phyloP scores from a whole-genome alignment of 2,888 invertebrate species.

The Dolichopus griseipennis region DNA sequence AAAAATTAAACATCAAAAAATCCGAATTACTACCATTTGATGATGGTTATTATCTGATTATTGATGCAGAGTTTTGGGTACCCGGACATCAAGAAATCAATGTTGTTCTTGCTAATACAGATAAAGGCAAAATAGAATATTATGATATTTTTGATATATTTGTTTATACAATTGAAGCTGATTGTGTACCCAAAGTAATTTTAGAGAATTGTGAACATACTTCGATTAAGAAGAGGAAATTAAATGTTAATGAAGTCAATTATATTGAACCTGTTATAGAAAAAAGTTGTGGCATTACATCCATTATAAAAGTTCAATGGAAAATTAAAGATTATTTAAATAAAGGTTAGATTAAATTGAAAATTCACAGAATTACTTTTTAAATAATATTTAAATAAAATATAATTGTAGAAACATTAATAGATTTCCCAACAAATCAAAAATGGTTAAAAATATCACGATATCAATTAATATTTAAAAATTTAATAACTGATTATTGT shows the following conservation, averaged over 20 bases:
- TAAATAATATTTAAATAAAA: too few relatives aligned
- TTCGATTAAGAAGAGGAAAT: neutral
- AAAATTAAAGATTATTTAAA: slow-evolving; percentile 16
- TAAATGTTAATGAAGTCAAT: slow-evolving; percentile 12
- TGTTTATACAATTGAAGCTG: neutral
- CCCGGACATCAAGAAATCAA: slow-evolving; percentile 11
- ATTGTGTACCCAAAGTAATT: slow-evolving; percentile 16
- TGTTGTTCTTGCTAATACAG: slow-evolving; percentile 12
- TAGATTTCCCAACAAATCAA: neutral
- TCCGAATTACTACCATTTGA: slow-evolving; percentile 10
- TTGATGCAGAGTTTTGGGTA: neutral
- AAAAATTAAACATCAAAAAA: slow-evolving; percentile 11
- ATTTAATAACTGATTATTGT: neutral
- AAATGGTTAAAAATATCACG: neutral
- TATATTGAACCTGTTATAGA: slow-evolving; percentile 14
- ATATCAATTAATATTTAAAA: neutral
- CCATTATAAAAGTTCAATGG: slow-evolving; percentile 15
- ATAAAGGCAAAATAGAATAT: neutral
- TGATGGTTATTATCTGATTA: slow-evolving; percentile 13
- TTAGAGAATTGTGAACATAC: slow-evolving; percentile 13
- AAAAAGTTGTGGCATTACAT: slow-evolving; percentile 16
- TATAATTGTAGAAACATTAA: neutral
- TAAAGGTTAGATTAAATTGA: slow-evolving; percentile 9
- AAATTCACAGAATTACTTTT: too few relatives aligned
- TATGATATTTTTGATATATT: neutral